phyloP scores from a whole-genome alignment of 2,797 vertebrate genomes.

The Pempheris klunzingeri region DNA sequence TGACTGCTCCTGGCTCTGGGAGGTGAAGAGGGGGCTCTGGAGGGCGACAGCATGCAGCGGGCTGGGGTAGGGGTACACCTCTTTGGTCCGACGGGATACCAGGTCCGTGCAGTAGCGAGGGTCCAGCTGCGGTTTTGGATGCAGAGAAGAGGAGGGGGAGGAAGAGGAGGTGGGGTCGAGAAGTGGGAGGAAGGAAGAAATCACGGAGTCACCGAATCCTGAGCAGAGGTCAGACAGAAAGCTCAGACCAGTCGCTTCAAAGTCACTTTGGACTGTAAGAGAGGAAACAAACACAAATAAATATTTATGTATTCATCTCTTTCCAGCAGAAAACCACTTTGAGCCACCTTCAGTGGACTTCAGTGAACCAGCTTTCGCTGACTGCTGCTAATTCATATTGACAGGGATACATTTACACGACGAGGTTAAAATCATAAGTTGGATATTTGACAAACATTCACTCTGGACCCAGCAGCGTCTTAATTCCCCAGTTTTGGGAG shows the following conservation, averaged over 20 bases:
- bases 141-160: constrained; percentile 23
- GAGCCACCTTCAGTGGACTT: not conserved
- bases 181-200: constrained; percentile 69
- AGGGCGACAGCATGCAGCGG: constrained; percentile 90
- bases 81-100: constrained; percentile 87
- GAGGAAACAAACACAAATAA: constrained; percentile 20
- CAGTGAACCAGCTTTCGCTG: not conserved
- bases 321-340: not conserved
- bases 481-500: too few relatives aligned
- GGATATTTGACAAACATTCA: too few relatives aligned
- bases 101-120: constrained; percentile 86
- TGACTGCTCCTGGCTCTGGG: constrained; percentile 76
- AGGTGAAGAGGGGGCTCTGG: constrained; percentile 89
- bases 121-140: constrained; percentile 80
- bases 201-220: constrained; percentile 73
- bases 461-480: too few relatives aligned
- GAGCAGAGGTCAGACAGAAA: constrained; percentile 85
- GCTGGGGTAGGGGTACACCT: constrained; percentile 89
- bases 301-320: not conserved
- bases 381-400: not conserved
- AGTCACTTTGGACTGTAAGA: constrained; percentile 77
- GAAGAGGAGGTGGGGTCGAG: constrained; percentile 60
- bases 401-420: not conserved
- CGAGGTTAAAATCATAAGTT: too few relatives aligned
- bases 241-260: constrained; percentile 79